Evolutionary conservation across 2,797 vertebrate genomes (phyloP), one percentile per base, ranked within the genome.

Genomic region (Astyanax mexicanus): DNA sequence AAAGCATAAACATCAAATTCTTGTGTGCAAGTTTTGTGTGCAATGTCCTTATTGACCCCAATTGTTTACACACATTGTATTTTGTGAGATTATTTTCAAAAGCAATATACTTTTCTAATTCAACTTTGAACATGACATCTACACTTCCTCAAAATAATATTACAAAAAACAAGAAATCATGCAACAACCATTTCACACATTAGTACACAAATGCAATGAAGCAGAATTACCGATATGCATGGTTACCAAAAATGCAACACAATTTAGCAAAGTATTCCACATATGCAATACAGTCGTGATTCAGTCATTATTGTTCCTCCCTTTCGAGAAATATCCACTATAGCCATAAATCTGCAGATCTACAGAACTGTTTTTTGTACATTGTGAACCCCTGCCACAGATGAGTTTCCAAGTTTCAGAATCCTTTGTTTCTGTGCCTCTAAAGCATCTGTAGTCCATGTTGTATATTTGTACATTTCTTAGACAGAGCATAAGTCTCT

Each of bases 401-500:
- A 8, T 45, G 37, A 27, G n/a, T 66, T 57, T 47, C 37, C 21
- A 11, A 44, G 35, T n/a, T n/a, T 52, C 8, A 44, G 8, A 66
- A 65, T 5, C 1, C 17, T 19, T 3, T 47, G 13, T 13, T 27
- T 49, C 42, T 57, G 35, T 67, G 35, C 40, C 8, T 25, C 27
- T 10, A 58, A 47, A 68, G 23, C 44, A 75, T 54, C 29, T 54
- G 51, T 40, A 45, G 4, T 54, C 5, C 12, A 51, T 25, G 19
- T 1, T 5, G 12, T 23, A 17, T 19, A 37, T n/a, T 32, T n/a
- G n/a, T 32, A 27, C 21, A n/a, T 4, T 47, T 40, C 45, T 35
- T 4, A 29, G 54, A 21, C 49, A 62, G 3, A 57, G 69, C 85
- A 78, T 81, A 84, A 38, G 2, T 1, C 35, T 57, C 12, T 27